A percentile compares a stretch with the other conserved stretches of the same genome.
phyloP scores from a whole-genome alignment of 2,797 vertebrate genomes.

The Staurois parvus region DNA sequence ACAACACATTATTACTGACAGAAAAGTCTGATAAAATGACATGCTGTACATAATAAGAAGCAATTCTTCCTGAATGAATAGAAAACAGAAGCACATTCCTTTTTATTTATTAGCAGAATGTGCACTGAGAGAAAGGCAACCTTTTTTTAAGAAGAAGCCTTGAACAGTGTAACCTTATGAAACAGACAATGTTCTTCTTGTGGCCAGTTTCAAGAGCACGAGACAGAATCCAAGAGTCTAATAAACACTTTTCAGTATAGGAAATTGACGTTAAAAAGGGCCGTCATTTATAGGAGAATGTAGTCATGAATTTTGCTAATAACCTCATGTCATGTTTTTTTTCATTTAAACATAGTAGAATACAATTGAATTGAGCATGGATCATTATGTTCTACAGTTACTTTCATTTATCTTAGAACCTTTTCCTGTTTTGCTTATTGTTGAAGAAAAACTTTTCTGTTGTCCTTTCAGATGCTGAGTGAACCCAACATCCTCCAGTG shows the following conservation, averaged over 20 bases:
- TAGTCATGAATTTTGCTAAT: not conserved
- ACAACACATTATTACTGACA: conserved; percentile 17
- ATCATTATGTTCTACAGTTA: not conserved
- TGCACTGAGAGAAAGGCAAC: conserved; percentile 19
- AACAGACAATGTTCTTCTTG: conserved; percentile 6
- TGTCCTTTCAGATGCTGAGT: conserved; percentile 82
- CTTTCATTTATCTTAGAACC: not conserved
- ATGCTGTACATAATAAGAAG: conserved; percentile 9
- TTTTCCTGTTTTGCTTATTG: not conserved
- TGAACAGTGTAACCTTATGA: conserved; percentile 34
- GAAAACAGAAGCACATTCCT: conserved; percentile 40
- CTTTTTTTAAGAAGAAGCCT: conserved; percentile 22
- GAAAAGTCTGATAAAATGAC: conserved; percentile 47
- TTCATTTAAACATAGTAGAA: not conserved
- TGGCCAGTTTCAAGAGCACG: conserved; percentile 14
- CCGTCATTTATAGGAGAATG: not conserved
- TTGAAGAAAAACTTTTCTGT: conserved; percentile 34
- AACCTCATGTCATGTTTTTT: not conserved
- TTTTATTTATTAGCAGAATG: conserved; percentile 33
- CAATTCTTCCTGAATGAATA: conserved; percentile 33
- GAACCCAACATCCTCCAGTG: conserved; percentile 80
- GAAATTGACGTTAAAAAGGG: not conserved
- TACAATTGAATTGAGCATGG: not conserved
- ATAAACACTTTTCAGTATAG: conserved; percentile 7
- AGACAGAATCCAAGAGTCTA: conserved; percentile 1